Base-by-base conservation (phyloP, 1,140 invertebrate species). In the Drosophila kikkawai region DNA sequence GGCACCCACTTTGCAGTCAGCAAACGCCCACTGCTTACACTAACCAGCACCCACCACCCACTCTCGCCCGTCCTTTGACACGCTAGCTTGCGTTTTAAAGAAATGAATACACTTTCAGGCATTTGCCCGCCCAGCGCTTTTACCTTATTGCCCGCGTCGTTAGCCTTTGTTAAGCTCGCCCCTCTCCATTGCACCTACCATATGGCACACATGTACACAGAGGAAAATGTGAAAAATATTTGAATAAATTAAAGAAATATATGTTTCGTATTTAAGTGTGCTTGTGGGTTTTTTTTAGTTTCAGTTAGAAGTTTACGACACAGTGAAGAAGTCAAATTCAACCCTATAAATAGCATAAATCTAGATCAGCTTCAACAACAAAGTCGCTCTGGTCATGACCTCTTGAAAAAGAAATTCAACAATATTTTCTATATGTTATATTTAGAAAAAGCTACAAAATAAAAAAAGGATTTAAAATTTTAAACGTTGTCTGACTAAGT, bases 101-200 rank as follows among this genome's bases (percentile, higher is more conserved):
- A 70, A 82, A 82, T 82, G 67, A 82, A 86, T 82, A 70, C 76
- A 76, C 61, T 71, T 73, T 45, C 42, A 36, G 51, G 29, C 53
- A 36, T 44, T 60, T 60, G 45, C 68, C 65, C 70, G 68, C 55
- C 70, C 67, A 73, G 32, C 68, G 45, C 56, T 60, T 51, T 73
- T 48, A 50, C 69, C 53, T 71, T 73, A 71, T 73, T 73, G 32
- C 45, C 42, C 68, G 26, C 9, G 26, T 47, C 22, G 29, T 55
- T 51, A 60, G 39, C 53, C 68, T 26, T 48, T 39, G 41, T 41
- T 36, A n/a, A 36, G 26, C 37, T n/a, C 44, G 50, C 15, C 34
- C 36, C 19, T 37, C 11, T 32, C n/a, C 19, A 15, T 7, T 57
- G 22, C 32, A 17, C 3, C 13, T 26, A 37, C 57, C 26, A 51